These are phyloP conservation scores for Lochmaea crataegi DNA, from an alignment of 2,888 invertebrate species.

Conservation along the genomic window DNA sequence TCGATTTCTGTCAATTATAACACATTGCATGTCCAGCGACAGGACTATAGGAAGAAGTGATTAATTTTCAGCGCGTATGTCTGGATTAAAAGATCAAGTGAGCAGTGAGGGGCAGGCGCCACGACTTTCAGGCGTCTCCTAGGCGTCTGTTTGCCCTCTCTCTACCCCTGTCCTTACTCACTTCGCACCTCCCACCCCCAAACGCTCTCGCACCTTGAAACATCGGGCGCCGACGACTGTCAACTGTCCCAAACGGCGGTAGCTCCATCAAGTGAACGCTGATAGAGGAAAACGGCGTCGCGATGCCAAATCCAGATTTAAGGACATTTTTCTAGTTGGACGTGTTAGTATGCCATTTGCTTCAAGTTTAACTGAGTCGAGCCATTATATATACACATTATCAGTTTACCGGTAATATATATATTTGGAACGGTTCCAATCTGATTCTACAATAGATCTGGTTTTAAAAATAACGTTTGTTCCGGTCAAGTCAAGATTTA, in stretches of 20 bases:
- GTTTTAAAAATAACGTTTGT: neutral
- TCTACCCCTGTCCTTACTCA: slow-evolving; percentile 45
- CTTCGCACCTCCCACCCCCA: slow-evolving; percentile 43
- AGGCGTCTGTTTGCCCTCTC: slow-evolving; percentile 57
- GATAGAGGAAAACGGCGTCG: slow-evolving; percentile 5
- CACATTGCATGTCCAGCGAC: slow-evolving; percentile 13
- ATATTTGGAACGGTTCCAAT: neutral
- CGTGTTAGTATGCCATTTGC: neutral
- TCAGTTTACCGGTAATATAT: neutral
- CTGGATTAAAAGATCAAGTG: slow-evolving; percentile 66
- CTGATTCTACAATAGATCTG: neutral
- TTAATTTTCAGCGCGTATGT: slow-evolving; percentile 66
- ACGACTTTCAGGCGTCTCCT: slow-evolving; percentile 64
- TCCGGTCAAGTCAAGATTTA: too few relatives aligned
- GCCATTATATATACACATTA: neutral
- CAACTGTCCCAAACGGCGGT: slow-evolving; percentile 49
- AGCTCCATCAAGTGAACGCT: slow-evolving; percentile 47
- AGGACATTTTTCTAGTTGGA: slow-evolving; percentile 8
- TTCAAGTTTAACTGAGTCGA: neutral
- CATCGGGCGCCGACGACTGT: slow-evolving; percentile 51
- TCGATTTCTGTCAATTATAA: neutral
- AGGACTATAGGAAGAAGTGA: slow-evolving; percentile 56
- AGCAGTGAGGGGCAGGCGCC: slow-evolving; percentile 64
- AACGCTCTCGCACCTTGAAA: slow-evolving; percentile 47
- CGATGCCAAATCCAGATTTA: slow-evolving; percentile 16